Conservation (phyloP, 2,888 invertebrate species). For the Clostera curtula region DNA sequence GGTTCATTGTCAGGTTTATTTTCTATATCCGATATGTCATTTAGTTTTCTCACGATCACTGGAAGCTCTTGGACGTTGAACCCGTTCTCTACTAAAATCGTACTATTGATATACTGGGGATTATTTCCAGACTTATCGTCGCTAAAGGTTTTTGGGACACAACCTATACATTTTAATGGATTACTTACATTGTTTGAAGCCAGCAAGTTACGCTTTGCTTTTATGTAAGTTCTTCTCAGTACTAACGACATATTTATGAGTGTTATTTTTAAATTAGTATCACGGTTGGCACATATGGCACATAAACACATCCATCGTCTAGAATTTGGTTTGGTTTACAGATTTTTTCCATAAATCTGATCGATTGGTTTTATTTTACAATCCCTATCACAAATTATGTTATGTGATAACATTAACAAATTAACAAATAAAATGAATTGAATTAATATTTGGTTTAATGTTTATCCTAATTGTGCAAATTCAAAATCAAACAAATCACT, state of each 20-base stretch:
- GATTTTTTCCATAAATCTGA: no score
- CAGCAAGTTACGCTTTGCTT: conserved; percentile 41
- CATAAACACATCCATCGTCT: no score
- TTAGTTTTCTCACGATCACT: conserved; percentile 73
- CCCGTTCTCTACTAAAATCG: conserved; percentile 79
- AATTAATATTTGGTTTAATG: no score
- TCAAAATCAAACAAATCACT: no score
- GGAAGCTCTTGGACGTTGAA: conserved; percentile 80
- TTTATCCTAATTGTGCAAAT: no score
- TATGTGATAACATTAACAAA: no score
- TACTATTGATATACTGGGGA: conserved; percentile 53
- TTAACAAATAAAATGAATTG: no score
- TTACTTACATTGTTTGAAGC: conserved; percentile 26
- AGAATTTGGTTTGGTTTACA: no score
- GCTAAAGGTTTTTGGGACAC: conserved; percentile 31
- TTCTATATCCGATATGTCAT: conserved; percentile 48
- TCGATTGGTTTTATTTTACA: no score
- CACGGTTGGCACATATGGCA: no score
- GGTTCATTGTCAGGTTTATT: conserved; percentile 25
- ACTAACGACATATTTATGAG: conserved; percentile 45
- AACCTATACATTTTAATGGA: conserved; percentile 17
- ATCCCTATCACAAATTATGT: no score
- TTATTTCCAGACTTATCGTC: conserved; percentile 44
- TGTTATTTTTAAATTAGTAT: no score
- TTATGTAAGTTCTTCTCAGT: conserved; percentile 47